Evolutionary conservation across 2,888 invertebrate genomes (phyloP), one percentile per base, ranked within the genome.

Genomic region (Euplexia lucipara): DNA sequence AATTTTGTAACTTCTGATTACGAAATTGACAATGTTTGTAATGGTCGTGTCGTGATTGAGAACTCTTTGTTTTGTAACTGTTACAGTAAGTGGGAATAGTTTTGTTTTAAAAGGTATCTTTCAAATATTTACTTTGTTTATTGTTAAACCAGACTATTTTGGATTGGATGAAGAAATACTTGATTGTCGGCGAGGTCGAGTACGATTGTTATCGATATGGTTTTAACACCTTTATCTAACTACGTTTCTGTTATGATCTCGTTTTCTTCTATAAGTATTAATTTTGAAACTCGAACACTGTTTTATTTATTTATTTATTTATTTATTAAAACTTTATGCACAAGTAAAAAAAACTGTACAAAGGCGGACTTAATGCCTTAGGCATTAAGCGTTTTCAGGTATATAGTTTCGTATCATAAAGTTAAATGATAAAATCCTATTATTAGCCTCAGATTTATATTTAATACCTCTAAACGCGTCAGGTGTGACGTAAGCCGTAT

Each of bases 401-500:
- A 64, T 56, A 42, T 60, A 51, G 10, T 47, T 56, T 45, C 45
- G 5, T 70, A 52, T 35, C 47, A 52, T 71, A 69, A 66, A 62
- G 51, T 63, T 39, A 75, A 30, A 65, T 47, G 52, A 51, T 63
- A 66, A 66, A 73, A 73, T 69, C 61, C 64, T 60, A 64, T 44
- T 73, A 49, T 71, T 64, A 72, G 45, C 59, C 35, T 57, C 65
- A 47, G 54, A 57, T 53, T 73, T 77, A 77, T 81, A 77, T 76
- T 76, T 73, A 75, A 72, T 69, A 61, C 59, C 44, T 52, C 57
- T 34, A 71, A 74, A 51, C 62, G 66, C 74, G 80, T 83, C 80
- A 80, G 52, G 54, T 70, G 63, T 84, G 80, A 84, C 83, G 84
- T 71, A 75, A 75, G 69, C 22, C 54, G 67, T 76, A 79, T 77